phyloP scores from a whole-genome alignment of 2,113 vertebrate species.

The Anguilla rostrata region DNA sequence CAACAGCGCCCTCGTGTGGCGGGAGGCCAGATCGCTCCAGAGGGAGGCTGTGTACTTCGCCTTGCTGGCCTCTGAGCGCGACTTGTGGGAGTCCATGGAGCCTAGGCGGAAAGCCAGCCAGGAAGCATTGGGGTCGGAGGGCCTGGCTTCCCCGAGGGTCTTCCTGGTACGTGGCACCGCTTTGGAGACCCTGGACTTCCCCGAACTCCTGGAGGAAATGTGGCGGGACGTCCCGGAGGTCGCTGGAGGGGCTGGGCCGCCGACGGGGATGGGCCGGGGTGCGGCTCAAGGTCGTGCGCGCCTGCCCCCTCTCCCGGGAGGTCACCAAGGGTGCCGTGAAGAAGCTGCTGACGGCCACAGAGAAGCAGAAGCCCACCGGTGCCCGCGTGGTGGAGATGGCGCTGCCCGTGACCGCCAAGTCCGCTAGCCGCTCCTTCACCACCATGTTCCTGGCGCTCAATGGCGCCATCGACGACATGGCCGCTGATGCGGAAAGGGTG shows the following conservation, averaged over 20 bases:
- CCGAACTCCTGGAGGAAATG: constrained; percentile 56
- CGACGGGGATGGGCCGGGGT: constrained; percentile 40
- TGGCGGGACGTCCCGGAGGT: constrained; percentile 61
- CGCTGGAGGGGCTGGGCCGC: constrained; percentile 54
- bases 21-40: constrained; percentile 55
- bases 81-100: constrained; percentile 52
- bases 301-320: constrained; percentile 58
- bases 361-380: constrained; percentile 51
- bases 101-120: constrained; percentile 49
- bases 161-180: constrained; percentile 52
- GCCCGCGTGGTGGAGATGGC: constrained; percentile 61
- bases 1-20: constrained; percentile 52
- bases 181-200: constrained; percentile 63
- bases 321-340: constrained; percentile 64
- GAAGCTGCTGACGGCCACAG: constrained; percentile 51
- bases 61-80: constrained; percentile 48
- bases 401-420: constrained; percentile 60
- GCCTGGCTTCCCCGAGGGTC: constrained; percentile 56
- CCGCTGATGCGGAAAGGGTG: constrained; percentile 60
- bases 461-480: constrained; percentile 65
- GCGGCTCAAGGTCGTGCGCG: constrained; percentile 54
- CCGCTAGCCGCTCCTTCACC: constrained; percentile 58
- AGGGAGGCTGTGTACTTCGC: constrained; percentile 57
- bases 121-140: constrained; percentile 53
- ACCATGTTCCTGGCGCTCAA: constrained; percentile 65